Evolutionary conservation across 2,888 invertebrate genomes (phyloP).

Genomic region (Octodonta nipae): DNA sequence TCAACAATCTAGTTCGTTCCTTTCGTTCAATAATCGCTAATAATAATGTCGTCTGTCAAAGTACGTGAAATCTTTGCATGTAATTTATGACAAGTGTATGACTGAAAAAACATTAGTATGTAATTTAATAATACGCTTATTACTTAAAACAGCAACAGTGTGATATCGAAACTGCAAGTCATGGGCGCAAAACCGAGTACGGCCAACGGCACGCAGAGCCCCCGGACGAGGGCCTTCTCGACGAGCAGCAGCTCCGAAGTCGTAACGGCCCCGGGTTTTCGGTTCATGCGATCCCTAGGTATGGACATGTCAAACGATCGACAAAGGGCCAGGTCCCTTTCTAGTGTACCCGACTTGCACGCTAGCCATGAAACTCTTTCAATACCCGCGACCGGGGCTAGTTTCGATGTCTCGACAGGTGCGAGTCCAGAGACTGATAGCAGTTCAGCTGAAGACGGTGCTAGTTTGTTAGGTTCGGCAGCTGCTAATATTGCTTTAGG

Average conservation of each 20-base stretch:
- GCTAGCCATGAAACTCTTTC: slow-evolving; percentile 24
- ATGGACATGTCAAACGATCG: slow-evolving; percentile 63
- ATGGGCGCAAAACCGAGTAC: slow-evolving; percentile 83
- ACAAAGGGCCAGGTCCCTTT: slow-evolving; percentile 65
- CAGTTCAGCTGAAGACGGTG: slow-evolving; percentile 51
- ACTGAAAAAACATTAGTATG: slow-evolving; percentile 15
- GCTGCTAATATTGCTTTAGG: slow-evolving; percentile 49
- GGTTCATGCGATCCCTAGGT: slow-evolving; percentile 35
- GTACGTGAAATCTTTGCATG: slow-evolving; percentile 36
- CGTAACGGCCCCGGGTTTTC: slow-evolving; percentile 24
- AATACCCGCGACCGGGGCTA: slow-evolving; percentile 48
- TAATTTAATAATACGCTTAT: slow-evolving; percentile 13
- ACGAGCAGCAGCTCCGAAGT: slow-evolving; percentile 41
- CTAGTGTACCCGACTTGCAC: slow-evolving; percentile 66
- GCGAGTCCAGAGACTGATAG: slow-evolving; percentile 56
- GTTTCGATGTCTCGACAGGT: slow-evolving; percentile 49
- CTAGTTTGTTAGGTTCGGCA: slow-evolving; percentile 33
- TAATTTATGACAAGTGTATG: slow-evolving; percentile 35
- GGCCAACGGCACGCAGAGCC: slow-evolving; percentile 60
- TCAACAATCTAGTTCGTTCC: no score
- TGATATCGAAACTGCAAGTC: background rate
- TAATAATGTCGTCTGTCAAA: slow-evolving; percentile 42
- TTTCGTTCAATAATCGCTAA: slow-evolving; percentile 21
- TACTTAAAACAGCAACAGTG: slow-evolving; percentile 1
- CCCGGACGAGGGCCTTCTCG: slow-evolving; percentile 62